A percentile compares a stretch with the other conserved stretches of the same genome.
These are phyloP conservation scores for Crocuta crocuta DNA, from an alignment of 2,113 vertebrate species.

Conservation along the genomic window DNA sequence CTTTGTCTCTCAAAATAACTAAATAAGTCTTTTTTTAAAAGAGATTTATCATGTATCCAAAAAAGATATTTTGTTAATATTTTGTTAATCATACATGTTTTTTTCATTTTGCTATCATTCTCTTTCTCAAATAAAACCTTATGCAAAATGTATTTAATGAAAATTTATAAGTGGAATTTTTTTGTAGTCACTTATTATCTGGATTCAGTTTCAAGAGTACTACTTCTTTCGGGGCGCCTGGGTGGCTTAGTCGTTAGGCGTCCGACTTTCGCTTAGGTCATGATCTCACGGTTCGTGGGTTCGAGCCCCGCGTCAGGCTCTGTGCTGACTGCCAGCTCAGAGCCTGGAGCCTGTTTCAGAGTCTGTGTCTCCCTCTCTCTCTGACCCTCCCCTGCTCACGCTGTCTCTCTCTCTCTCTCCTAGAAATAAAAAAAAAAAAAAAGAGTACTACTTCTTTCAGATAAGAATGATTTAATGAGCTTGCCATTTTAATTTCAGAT, in stretches of 20 bases:
- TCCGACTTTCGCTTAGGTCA: too few relatives aligned
- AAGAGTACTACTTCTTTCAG: neutral
- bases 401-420: too few relatives aligned
- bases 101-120: neutral
- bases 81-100: neutral
- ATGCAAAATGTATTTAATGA: neutral
- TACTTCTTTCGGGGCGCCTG: neutral
- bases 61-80: neutral
- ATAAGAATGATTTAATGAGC: neutral
- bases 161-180: neutral
- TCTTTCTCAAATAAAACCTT: neutral
- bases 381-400: too few relatives aligned
- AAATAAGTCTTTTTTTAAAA: neutral
- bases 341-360: too few relatives aligned
- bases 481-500: neutral
- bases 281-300: too few relatives aligned
- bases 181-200: neutral
- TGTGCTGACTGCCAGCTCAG: too few relatives aligned
- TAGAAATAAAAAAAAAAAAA: too few relatives aligned
- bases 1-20: too few relatives aligned
- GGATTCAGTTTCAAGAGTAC: neutral
- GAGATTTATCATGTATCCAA: neutral
- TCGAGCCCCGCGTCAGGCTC: too few relatives aligned
- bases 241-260: too few relatives aligned
- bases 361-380: too few relatives aligned